phyloP scores from a whole-genome alignment of 2,888 invertebrate species.

The Erannis defoliaria region DNA sequence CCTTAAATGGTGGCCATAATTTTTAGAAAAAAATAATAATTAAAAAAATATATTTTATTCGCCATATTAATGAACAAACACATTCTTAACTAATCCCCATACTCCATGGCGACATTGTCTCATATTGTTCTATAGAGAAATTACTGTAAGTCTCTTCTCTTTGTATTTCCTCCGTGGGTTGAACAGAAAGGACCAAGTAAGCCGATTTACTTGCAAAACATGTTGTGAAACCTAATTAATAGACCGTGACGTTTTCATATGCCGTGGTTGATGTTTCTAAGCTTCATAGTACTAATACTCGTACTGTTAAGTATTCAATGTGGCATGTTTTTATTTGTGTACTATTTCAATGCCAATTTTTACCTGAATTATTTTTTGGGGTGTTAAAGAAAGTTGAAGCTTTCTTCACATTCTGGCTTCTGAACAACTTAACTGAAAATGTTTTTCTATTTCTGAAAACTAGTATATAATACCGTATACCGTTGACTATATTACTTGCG shows the following conservation, averaged over 20 bases:
- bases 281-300: constrained; percentile 13
- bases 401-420: no score
- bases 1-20: no score
- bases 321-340: constrained; percentile 27
- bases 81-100: no score
- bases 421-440: no score
- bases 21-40: no score
- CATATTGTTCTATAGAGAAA: neutral
- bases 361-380: neutral
- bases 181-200: constrained; percentile 12
- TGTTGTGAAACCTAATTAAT: constrained; percentile 19
- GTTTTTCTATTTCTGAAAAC: no score
- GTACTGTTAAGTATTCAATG: constrained; percentile 1
- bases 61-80: no score
- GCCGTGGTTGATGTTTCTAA: constrained; percentile 21
- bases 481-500: neutral
- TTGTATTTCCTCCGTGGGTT: neutral
- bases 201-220: constrained; percentile 21
- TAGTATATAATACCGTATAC: no score
- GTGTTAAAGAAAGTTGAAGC: no score
- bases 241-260: constrained; percentile 12
- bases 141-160: neutral
- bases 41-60: no score
- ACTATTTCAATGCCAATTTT: constrained; percentile 16
- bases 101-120: no score